Evolutionary conservation across 2,113 vertebrate species (phyloP).

Genomic region (Zosterops borbonicus): DNA sequence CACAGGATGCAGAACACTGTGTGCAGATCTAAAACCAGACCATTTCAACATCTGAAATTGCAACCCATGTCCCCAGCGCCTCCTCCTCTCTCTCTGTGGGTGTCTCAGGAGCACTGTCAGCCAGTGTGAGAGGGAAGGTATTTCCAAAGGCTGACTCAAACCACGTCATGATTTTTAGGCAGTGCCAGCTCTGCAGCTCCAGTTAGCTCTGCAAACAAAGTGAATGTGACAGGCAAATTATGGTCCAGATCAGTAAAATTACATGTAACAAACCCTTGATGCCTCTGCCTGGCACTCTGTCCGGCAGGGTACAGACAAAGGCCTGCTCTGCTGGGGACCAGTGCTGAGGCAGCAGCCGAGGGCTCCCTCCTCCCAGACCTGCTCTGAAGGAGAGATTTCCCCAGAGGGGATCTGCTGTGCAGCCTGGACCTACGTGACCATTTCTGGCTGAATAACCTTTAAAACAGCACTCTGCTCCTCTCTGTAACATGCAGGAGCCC

Average conservation of each 20-base stretch:
- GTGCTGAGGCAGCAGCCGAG: fast-evolving
- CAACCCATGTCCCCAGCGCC: neutral
- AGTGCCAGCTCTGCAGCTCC: slow-evolving; percentile 26
- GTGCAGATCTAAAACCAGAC: neutral
- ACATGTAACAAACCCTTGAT: neutral
- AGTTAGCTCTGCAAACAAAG: neutral
- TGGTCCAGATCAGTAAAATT: neutral
- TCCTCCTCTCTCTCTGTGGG: slow-evolving; percentile 25
- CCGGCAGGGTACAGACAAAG: fast-evolving
- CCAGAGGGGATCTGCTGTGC: neutral
- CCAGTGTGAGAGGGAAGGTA: slow-evolving; percentile 11
- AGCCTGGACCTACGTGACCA: neutral
- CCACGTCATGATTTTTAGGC: neutral
- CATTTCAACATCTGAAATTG: slow-evolving; percentile 2
- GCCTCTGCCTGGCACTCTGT: neutral
- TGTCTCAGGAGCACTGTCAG: neutral
- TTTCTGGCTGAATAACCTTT: slow-evolving; percentile 50
- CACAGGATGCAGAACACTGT: neutral
- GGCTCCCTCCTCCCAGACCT: neutral
- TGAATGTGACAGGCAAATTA: neutral
- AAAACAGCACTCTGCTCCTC: neutral
- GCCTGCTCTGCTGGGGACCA: neutral
- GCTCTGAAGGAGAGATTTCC: neutral
- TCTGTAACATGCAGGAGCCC: neutral
- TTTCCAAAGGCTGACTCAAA: slow-evolving; percentile 41